Evolutionary conservation across 2,888 invertebrate species (phyloP), one percentile per base, ranked within the genome.

Genomic region (Sinelater perroti): DNA sequence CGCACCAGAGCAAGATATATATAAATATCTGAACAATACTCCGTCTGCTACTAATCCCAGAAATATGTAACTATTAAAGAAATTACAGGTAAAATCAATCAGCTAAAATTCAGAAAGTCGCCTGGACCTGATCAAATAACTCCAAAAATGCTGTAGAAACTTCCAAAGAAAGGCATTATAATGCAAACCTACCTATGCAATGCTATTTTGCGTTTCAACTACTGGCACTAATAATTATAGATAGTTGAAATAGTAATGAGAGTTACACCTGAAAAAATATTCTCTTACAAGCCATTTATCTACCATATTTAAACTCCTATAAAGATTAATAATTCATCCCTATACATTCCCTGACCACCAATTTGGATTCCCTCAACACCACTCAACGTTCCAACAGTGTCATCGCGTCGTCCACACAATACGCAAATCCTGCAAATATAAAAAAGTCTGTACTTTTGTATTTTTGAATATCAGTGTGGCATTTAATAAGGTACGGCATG

Each of bases 361-460:
- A 16, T 33, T 33, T 13, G 33, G 14, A 13, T 33, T 33, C 3
- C 33, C 2, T n/a, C 4, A 33, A 11, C 14, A 10, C 33, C 33
- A 33, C 13, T 33, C 30, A 10, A 33, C 33, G 14, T 6, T 33
- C 33, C 33, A 33, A 33, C 33, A 33, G 33, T 33, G 33, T 13
- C 33, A 33, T 10, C 16, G 33, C 13, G 33, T 33, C 14, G 33
- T 33, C 11, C 14, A 33, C 7, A n/a, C 14, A 33, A 33, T 33
- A 33, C 13, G 16, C 14, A 33, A 20, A 20, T 40, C 28, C 14
- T 17, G 3, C 2, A n/a, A 24, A 18, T 21, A 11, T 21, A 42
- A 42, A 42, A 11, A 42, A 42, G 13, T 17, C 14, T 13, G 8
- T 16, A 33, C 14, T 13, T 33, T 16, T 33, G 11, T 11, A 33